A percentile compares a stretch with the other conserved stretches of the same genome.
These are phyloP conservation scores for Chymomyza caudatula DNA, from an alignment of 2,888 invertebrate genomes.

Conservation along the genomic window DNA sequence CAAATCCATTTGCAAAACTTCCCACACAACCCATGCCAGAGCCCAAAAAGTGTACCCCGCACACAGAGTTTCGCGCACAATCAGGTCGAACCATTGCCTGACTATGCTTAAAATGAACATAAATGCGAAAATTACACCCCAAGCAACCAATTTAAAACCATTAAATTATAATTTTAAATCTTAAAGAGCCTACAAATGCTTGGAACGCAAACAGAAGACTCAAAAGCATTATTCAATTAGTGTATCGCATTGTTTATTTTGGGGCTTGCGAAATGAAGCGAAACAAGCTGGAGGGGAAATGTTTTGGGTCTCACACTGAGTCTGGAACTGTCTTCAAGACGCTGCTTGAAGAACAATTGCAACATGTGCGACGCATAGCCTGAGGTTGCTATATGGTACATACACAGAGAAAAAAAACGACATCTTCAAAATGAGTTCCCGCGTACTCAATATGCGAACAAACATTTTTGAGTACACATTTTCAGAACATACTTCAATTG, in stretches of 20 bases:
- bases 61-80: neutral
- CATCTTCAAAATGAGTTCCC: no score
- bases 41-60: conserved; percentile 29
- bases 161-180: conserved; percentile 71
- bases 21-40: conserved; percentile 28
- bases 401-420: no score
- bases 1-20: conserved; percentile 7
- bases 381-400: neutral
- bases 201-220: conserved; percentile 26
- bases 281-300: neutral
- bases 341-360: neutral
- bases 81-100: conserved; percentile 17
- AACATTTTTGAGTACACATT: no score
- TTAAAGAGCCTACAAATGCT: conserved; percentile 43
- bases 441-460: no score
- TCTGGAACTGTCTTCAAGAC: neutral
- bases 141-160: conserved; percentile 71
- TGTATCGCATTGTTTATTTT: conserved; percentile 50
- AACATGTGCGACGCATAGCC: neutral
- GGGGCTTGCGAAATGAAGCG: neutral
- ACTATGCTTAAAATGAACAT: conserved; percentile 54
- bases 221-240: conserved; percentile 64
- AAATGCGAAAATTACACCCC: conserved; percentile 72
- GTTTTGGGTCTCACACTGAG: neutral
- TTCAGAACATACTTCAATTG: no score